Evolutionary conservation across 2,113 vertebrate genomes (phyloP).

Genomic region (Dermatemys mawii): DNA sequence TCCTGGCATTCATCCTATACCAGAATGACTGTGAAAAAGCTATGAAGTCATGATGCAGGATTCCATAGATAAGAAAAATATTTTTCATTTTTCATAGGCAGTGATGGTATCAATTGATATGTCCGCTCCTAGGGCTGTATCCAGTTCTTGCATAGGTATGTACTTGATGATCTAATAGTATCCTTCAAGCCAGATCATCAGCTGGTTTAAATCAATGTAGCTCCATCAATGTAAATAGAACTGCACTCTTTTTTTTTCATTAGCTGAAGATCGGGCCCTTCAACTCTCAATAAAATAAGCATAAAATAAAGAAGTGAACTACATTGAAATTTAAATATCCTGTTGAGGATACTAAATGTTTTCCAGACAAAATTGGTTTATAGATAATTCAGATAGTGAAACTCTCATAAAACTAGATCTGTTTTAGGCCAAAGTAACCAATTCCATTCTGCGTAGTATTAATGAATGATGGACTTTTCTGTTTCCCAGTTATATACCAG

Average conservation of each 20-base stretch:
- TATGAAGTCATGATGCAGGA: not conserved
- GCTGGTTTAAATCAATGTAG: not conserved
- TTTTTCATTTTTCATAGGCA: conserved; percentile 1
- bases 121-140: not conserved
- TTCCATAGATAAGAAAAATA: not conserved
- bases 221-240: conserved; percentile 1
- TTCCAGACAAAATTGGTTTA: not conserved
- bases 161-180: not conserved
- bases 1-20: not conserved
- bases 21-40: not conserved
- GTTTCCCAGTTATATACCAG: not conserved
- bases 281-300: not conserved
- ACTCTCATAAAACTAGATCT: not conserved
- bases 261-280: not conserved
- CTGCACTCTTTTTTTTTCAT: not conserved
- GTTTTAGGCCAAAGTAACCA: not conserved
- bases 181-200: not conserved
- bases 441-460: not conserved
- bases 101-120: not conserved
- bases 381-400: not conserved
- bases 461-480: not conserved
- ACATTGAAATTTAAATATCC: not conserved
- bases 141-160: not conserved
- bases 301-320: not conserved
- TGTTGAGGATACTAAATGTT: not conserved